Evolutionary conservation across 2,888 invertebrate genomes (phyloP), one percentile per base, ranked within the genome.

Genomic region (Rhorus exstirpatorius): DNA sequence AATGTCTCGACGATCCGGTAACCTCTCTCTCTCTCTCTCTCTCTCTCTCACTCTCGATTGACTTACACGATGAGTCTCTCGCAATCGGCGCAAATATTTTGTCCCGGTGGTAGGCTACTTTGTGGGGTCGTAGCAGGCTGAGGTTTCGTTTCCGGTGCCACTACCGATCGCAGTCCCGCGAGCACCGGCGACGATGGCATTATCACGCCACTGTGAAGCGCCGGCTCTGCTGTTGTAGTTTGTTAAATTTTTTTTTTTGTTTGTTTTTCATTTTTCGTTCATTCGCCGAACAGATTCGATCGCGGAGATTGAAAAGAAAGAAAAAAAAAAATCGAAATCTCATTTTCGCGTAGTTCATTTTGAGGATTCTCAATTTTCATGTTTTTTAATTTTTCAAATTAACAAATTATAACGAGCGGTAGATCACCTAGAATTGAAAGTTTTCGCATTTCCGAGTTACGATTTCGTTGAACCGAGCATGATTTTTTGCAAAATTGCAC

Each of bases 41-140:
- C n/a, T n/a, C n/a, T n/a, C n/a, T n/a, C n/a, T n/a, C n/a, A n/a
- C n/a, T n/a, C n/a, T 65, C 21, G 74, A n/a, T 79, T 51, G 85
- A 97, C 98, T 98, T 97, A 99, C 99, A 98, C 97, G 94, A 99
- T 98, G 92, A 98, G 96, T 92, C 98, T 96, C 93, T 98, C 98
- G 95, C 99, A 99, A 93, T 98, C 98, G 88, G 97, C 97, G 95
- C 99, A 99, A 94, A 98, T 97, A 94, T 98, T 98, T 94, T 98
- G 97, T 91, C 97, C 97, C 88, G 97, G 95, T 88, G 97, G 96
- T 89, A 97, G 94, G 91, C 96, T 96, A 60, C 89, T 86, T 85
- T 93, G 92, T 89, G 96, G 95, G 87, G 94, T 93, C 91, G 95
- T 94, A 21, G 95, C 94, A 21, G 94, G 93, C 87, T 93, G 93